Evolutionary conservation across 2,888 invertebrate species (phyloP).

Genomic region (Nephrotoma appendiculata): DNA sequence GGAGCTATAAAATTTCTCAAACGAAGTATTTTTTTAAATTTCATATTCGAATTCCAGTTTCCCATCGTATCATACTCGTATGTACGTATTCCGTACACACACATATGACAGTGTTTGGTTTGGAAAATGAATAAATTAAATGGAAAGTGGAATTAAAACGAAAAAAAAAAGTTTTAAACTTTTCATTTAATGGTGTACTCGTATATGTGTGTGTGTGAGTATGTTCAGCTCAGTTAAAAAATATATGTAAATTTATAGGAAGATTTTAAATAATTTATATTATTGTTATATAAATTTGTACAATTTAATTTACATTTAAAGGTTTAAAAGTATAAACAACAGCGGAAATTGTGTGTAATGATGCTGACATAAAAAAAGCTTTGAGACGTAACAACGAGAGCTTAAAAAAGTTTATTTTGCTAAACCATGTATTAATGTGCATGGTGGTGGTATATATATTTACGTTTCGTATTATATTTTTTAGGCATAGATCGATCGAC

Average conservation of each 20-base stretch:
- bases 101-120: not conserved
- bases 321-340: not conserved
- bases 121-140: not conserved
- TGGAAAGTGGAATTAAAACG: not conserved
- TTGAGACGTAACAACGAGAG: not conserved
- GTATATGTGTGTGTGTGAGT: not conserved
- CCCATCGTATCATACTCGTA: not conserved
- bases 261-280: not conserved
- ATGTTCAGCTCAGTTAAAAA: not conserved
- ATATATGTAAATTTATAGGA: not conserved
- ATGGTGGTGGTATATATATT: not conserved
- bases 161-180: not conserved
- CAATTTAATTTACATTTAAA: not conserved
- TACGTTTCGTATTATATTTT: not conserved
- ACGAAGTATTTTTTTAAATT: not conserved
- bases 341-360: not conserved
- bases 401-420: not conserved
- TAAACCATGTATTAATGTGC: too few species aligned
- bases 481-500: not conserved
- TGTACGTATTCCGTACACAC: not conserved
- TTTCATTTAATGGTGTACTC: not conserved
- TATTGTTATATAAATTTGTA: not conserved
- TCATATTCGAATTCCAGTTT: not conserved
- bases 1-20: not conserved
- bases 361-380: not conserved